Evolutionary conservation across 2,888 invertebrate genomes (phyloP).

Genomic region (Trachelus tabidus): DNA sequence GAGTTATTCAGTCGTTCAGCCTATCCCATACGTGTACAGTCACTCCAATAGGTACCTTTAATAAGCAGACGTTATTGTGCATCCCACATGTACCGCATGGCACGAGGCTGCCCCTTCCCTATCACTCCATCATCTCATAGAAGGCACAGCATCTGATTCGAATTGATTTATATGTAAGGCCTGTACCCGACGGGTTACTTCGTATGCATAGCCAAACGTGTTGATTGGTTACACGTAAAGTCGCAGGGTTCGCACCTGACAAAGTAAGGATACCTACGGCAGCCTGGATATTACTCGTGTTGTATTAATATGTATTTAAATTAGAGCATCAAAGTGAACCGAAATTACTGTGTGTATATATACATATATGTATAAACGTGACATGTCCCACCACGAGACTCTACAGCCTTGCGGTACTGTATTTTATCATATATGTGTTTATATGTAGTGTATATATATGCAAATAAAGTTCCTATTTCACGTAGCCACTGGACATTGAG

Average conservation of each 20-base stretch:
- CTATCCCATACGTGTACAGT: neutral
- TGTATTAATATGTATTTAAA: slow-evolving; percentile 60
- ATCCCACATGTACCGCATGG: neutral
- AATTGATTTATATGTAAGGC: slow-evolving; percentile 36
- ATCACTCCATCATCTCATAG: neutral
- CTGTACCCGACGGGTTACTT: slow-evolving; percentile 37
- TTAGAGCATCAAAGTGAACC: slow-evolving; percentile 51
- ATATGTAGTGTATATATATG: neutral
- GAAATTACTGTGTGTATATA: slow-evolving; percentile 37
- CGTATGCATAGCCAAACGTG: slow-evolving; percentile 47
- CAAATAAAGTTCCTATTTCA: neutral
- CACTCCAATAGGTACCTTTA: slow-evolving; percentile 27
- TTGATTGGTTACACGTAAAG: slow-evolving; percentile 52
- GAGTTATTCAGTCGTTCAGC: no score
- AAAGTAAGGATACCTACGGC: slow-evolving; percentile 7
- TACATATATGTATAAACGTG: slow-evolving; percentile 5
- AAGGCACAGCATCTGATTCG: slow-evolving; percentile 21
- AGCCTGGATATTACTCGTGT: slow-evolving; percentile 42
- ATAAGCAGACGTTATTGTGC: slow-evolving; percentile 37
- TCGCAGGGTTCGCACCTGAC: slow-evolving; percentile 21
- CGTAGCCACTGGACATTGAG: neutral
- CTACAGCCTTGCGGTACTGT: neutral
- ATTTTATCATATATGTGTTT: neutral
- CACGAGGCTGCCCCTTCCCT: neutral
- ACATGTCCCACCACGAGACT: neutral